These are phyloP conservation scores for Mythimna impura DNA, from an alignment of 2,888 invertebrate species.

Conservation along the genomic window DNA sequence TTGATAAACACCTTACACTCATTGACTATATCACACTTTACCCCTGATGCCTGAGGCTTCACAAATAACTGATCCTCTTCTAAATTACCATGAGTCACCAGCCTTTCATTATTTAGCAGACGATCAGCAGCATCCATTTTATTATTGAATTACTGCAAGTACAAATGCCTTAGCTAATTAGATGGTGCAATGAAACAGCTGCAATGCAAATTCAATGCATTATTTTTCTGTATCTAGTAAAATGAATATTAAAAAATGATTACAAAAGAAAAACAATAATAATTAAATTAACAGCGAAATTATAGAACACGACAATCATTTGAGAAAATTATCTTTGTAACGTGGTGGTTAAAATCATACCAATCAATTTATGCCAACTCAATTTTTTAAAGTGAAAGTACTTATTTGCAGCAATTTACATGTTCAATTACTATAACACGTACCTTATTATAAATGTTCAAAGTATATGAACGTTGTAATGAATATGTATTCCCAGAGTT, in stretches of 20 bases:
- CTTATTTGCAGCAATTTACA: slow-evolving; percentile 6
- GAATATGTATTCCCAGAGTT: slow-evolving; percentile 15
- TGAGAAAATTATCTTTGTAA: slow-evolving; percentile 22
- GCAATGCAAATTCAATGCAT: slow-evolving; percentile 24
- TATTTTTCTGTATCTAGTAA: neutral
- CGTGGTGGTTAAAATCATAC: slow-evolving; percentile 30
- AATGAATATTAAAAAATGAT: neutral
- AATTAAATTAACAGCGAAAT: neutral
- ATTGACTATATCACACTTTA: slow-evolving; percentile 83
- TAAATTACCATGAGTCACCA: slow-evolving; percentile 60
- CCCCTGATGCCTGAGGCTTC: slow-evolving; percentile 72
- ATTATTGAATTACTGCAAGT: slow-evolving; percentile 53
- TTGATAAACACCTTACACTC: slow-evolving; percentile 85
- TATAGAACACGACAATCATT: neutral
- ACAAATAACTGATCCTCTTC: slow-evolving; percentile 74
- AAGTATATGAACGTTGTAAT: slow-evolving; percentile 5
- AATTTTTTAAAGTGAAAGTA: slow-evolving; percentile 61
- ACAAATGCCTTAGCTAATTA: slow-evolving; percentile 19
- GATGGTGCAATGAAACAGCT: slow-evolving; percentile 56
- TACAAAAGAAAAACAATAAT: neutral
- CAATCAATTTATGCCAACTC: slow-evolving; percentile 60
- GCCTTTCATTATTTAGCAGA: slow-evolving; percentile 69
- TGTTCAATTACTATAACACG: neutral
- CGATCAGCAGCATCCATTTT: slow-evolving; percentile 81
- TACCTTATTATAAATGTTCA: slow-evolving; percentile 31